A percentile compares a stretch with the other conserved stretches of the same genome.
phyloP scores from a whole-genome alignment of 2,888 invertebrate species.

The Steinernema carpocapsae region DNA sequence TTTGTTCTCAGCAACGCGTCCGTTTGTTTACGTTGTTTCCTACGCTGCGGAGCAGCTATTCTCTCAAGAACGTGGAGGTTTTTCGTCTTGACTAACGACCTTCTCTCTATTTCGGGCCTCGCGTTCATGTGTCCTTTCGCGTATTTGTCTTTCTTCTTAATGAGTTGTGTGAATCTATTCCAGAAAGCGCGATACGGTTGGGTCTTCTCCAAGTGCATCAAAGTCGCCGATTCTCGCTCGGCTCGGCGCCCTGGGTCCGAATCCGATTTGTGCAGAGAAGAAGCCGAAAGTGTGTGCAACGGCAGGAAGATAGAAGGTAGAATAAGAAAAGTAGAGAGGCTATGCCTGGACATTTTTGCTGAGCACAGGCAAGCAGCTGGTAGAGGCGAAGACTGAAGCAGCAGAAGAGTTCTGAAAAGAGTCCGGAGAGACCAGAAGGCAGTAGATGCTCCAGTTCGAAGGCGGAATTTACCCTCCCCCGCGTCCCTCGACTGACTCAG shows the following conservation, averaged over 20 bases:
- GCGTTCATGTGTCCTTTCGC: conserved; percentile 1
- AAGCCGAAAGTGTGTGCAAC: conserved; percentile 3
- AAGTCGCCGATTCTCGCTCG: conserved; percentile 28
- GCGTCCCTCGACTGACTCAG: neutral
- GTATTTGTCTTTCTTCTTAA: neutral
- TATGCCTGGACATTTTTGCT: neutral
- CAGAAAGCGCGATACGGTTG: conserved; percentile 28
- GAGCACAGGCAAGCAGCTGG: conserved; percentile 11
- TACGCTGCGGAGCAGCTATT: neutral
- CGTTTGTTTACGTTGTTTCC: no score
- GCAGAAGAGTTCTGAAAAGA: neutral
- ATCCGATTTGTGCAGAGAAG: conserved; percentile 12
- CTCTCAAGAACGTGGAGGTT: neutral
- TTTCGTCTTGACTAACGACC: neutral
- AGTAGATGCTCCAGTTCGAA: conserved; percentile 26
- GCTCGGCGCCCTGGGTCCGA: conserved; percentile 33
- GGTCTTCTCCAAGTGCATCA: neutral
- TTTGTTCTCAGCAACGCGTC: no score
- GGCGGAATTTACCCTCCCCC: conserved; percentile 14
- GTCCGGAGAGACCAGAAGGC: neutral
- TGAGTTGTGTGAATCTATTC: conserved; percentile 5
- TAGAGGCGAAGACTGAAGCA: conserved; percentile 5
- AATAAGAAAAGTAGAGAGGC: neutral
- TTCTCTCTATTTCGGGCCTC: neutral
- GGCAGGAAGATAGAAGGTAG: no score